Evolutionary conservation across 2,797 vertebrate genomes (phyloP).

Genomic region (Alouatta caraya): DNA sequence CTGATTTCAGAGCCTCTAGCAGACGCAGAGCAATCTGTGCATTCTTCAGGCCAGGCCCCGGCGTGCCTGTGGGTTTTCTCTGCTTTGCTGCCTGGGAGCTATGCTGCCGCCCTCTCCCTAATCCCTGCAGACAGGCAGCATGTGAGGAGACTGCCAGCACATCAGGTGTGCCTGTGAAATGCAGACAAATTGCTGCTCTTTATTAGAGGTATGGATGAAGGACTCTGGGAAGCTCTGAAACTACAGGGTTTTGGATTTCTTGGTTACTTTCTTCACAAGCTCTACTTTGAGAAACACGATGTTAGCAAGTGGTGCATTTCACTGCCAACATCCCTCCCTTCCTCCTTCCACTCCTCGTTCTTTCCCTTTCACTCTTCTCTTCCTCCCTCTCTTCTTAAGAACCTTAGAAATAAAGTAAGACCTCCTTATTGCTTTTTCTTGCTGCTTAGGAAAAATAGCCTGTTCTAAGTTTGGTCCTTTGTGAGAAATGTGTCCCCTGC

Average conservation of each 20-base stretch:
- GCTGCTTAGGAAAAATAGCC: neutral
- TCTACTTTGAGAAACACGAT: neutral
- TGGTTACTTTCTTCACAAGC: neutral
- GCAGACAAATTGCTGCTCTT: slow-evolving; percentile 41
- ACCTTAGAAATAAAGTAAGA: neutral
- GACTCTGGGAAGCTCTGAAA: neutral
- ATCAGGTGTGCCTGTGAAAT: neutral
- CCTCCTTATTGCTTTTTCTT: neutral
- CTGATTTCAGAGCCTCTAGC: neutral
- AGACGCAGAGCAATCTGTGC: neutral
- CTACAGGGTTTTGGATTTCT: neutral
- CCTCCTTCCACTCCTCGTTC: neutral
- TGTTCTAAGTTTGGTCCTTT: neutral
- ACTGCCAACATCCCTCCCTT: neutral
- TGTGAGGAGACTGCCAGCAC: neutral
- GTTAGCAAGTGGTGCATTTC: neutral
- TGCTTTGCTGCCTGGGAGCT: neutral
- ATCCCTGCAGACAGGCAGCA: neutral
- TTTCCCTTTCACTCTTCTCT: too few relatives aligned
- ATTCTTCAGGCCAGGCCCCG: neutral
- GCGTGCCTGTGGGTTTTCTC: slow-evolving; percentile 10
- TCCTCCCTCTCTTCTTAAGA: neutral
- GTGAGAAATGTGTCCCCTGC: neutral
- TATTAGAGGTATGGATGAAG: neutral
- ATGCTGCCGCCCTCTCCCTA: neutral